phyloP scores from a whole-genome alignment of 1,140 invertebrate species.

The Geopemphigus sp. region DNA sequence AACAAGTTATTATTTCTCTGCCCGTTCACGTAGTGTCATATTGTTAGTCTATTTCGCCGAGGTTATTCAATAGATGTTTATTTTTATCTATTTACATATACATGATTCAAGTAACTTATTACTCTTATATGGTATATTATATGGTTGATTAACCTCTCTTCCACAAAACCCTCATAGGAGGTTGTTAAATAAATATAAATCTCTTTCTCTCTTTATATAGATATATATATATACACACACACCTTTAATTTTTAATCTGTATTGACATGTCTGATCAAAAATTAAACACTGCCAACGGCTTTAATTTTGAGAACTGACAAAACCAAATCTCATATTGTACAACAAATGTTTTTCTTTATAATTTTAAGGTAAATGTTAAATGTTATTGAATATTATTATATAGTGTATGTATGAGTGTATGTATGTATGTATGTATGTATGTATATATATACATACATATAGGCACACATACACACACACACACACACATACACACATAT shows the following conservation, averaged over 20 bases:
- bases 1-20: constrained; percentile 42
- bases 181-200: background rate
- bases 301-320: constrained; percentile 37
- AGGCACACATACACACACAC: too few relatives aligned
- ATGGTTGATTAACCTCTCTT: too few relatives aligned
- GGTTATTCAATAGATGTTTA: background rate
- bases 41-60: constrained; percentile 12
- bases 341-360: constrained; percentile 5
- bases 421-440: too few relatives aligned
- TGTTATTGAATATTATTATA: constrained; percentile 35
- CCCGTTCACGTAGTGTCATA: background rate
- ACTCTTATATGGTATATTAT: too few relatives aligned
- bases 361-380: constrained; percentile 34
- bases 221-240: background rate
- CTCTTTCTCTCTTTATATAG: too few relatives aligned
- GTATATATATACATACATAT: too few relatives aligned
- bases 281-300: constrained; percentile 45
- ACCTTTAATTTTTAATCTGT: too few relatives aligned
- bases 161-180: background rate
- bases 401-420: constrained; percentile 15
- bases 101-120: background rate
- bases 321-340: constrained; percentile 9
- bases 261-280: constrained; percentile 38
- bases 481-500: background rate
- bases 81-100: constrained; percentile 24